Percentiles rank a stretch among this genome's conserved stretches.
Conservation (phyloP, 2,113 vertebrate species). For the Martes martes region DNA sequence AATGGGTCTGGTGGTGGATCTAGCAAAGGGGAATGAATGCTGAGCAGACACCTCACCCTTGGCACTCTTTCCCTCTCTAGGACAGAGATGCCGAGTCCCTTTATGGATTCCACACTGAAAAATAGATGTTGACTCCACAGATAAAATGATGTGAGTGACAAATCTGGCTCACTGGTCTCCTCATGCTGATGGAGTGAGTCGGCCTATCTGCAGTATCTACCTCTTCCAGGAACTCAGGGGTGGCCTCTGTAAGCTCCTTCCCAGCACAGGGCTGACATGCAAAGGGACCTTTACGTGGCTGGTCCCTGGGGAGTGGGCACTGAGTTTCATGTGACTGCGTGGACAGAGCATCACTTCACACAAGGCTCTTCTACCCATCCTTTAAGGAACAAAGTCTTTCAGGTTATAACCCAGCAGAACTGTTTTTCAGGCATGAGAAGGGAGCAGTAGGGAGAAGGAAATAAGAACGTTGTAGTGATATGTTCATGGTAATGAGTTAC, state of each 20-base stretch:
- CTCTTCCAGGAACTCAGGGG: constrained; percentile 27
- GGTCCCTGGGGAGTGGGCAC: not conserved
- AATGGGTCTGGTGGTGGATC: not conserved
- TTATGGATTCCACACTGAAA: constrained; percentile 78
- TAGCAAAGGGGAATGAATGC: not conserved
- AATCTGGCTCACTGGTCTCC: constrained; percentile 78
- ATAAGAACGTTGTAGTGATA: not conserved
- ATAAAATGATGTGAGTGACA: constrained; percentile 82
- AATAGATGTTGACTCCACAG: constrained; percentile 84
- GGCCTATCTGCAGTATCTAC: not conserved
- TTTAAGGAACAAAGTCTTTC: not conserved
- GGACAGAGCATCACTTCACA: not conserved
- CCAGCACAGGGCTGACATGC: not conserved
- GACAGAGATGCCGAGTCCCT: constrained; percentile 75
- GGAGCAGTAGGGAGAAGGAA: not conserved
- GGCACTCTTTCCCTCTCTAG: not conserved
- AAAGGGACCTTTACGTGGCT: not conserved
- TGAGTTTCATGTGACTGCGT: not conserved
- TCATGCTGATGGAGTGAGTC: constrained; percentile 40
- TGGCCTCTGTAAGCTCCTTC: not conserved
- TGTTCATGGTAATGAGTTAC: not conserved
- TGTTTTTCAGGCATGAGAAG: not conserved
- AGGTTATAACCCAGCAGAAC: not conserved
- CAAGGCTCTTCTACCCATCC: not conserved
- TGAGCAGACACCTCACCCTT: not conserved